Evolutionary conservation across 2,888 invertebrate species (phyloP), one percentile per base, ranked within the genome.

Genomic region (Sesamia inferens): DNA sequence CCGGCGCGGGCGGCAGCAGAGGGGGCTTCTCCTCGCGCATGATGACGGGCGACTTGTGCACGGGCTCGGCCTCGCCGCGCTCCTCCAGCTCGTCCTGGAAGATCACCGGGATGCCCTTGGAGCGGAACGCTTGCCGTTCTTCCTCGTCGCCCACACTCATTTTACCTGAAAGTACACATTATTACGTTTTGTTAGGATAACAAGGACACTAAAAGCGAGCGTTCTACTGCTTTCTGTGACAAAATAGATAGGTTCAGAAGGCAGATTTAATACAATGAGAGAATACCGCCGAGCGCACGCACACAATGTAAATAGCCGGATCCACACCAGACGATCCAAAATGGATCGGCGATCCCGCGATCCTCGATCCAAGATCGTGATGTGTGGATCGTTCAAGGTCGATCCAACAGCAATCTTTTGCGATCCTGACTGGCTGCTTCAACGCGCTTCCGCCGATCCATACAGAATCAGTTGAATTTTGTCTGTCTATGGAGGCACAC

Each of bases 41-140:
- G 87, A 99, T 99, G 71, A 99, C 98, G 8, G 99, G 99, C 82
- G 98, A 98, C 95, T 99, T 98, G 91, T 98, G 98, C 44, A 98
- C 98, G 31, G 98, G 98, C 79, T 98, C 98, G 31, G 98, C 97
- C 92, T 98, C 98, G 0, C 98, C 98, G 88, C 99, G 98, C 89
- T 99, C 99, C 87, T 99, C 99, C 61, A 99, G 96, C 93, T 99
- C 99, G 93, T 99, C 99, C 93, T 98, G 98, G 95, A 99, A 99
- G 90, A 99, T 99, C 57, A 99, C 99, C 0, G 99, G 99, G 88
- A 99, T 99, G 68, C 97, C 97, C 92, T 98, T 98, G 87, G 98
- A 98, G 66, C 98, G 97, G 96, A 98, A 98, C 82, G 98, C 98
- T 91, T 98, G 98, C 24, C 98, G 97, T 86, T 98, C 98, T 89